Evolutionary conservation across 1,140 invertebrate genomes (phyloP).

Genomic region (Monochamus saltuarius): DNA sequence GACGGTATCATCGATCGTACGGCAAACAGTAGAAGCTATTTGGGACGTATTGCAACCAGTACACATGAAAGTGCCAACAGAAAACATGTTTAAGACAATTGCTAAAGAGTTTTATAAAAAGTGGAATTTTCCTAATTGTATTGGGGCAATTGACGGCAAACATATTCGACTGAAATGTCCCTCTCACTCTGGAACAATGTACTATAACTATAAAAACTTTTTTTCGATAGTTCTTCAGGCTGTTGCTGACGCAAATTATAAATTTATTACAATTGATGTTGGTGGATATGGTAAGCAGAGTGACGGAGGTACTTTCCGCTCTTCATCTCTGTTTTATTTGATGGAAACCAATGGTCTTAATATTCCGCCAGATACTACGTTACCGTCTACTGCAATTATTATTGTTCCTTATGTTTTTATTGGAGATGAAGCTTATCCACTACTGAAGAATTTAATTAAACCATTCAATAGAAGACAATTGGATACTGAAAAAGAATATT

Average conservation of each 20-base stretch:
- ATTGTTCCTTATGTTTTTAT: constrained; percentile 24
- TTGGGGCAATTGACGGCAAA: constrained; percentile 55
- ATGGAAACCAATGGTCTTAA: constrained; percentile 8
- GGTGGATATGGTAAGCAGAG: constrained; percentile 50
- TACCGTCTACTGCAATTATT: constrained; percentile 16
- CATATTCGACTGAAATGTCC: constrained; percentile 48
- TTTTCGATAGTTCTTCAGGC: constrained; percentile 54
- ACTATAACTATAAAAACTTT: constrained; percentile 53
- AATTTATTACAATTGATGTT: constrained; percentile 54
- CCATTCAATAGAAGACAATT: not conserved
- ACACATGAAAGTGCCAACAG: constrained; percentile 8
- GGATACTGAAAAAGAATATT: constrained; percentile 8
- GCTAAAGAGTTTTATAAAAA: constrained; percentile 51
- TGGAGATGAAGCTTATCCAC: constrained; percentile 28
- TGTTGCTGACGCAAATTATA: constrained; percentile 53
- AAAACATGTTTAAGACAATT: constrained; percentile 7
- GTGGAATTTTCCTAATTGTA: too few relatives aligned
- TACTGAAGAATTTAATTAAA: constrained; percentile 11
- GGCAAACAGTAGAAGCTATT: constrained; percentile 6
- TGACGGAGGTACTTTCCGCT: constrained; percentile 46
- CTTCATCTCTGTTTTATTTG: constrained; percentile 15
- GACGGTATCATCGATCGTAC: constrained; percentile 7
- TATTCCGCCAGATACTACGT: constrained; percentile 7
- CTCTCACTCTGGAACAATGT: constrained; percentile 44
- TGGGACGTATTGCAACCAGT: too few relatives aligned